Percentiles rank a stretch among this genome's conserved stretches.
These are phyloP conservation scores for Cheilosia variabilis DNA, from an alignment of 2,888 invertebrate species.

Conservation along the genomic window DNA sequence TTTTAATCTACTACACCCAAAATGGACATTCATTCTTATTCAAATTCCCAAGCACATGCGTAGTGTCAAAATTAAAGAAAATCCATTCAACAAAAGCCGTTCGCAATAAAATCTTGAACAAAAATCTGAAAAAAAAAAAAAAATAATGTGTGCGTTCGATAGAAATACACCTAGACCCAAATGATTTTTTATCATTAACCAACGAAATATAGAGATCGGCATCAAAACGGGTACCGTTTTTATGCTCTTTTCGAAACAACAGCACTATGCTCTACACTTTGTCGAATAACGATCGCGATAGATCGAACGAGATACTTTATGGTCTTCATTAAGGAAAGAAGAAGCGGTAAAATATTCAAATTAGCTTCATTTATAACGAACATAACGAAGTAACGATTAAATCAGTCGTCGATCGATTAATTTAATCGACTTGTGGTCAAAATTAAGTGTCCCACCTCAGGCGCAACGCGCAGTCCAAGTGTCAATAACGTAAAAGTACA, in stretches of 20 bases:
- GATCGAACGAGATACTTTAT: constrained; percentile 63
- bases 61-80: neutral
- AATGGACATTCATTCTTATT: constrained; percentile 16
- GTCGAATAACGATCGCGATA: constrained; percentile 14
- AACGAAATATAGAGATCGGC: constrained; percentile 40
- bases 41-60: neutral
- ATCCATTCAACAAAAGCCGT: neutral
- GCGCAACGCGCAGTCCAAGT: constrained; percentile 11
- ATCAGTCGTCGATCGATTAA: constrained; percentile 73
- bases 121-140: constrained; percentile 2
- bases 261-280: constrained; percentile 31
- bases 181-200: constrained; percentile 54
- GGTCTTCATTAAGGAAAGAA: constrained; percentile 65
- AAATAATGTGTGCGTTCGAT: constrained; percentile 8
- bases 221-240: constrained; percentile 52
- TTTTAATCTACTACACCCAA: neutral
- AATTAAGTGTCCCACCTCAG: constrained; percentile 9
- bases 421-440: constrained; percentile 49
- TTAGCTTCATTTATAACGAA: constrained; percentile 61
- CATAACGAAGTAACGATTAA: constrained; percentile 71
- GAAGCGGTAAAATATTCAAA: constrained; percentile 74
- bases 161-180: constrained; percentile 45
- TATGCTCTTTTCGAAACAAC: constrained; percentile 26
- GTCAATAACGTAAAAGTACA: constrained; percentile 51
- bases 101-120: constrained; percentile 14